Conservation (phyloP, 2,888 invertebrate genomes). For the Selenia dentaria region DNA sequence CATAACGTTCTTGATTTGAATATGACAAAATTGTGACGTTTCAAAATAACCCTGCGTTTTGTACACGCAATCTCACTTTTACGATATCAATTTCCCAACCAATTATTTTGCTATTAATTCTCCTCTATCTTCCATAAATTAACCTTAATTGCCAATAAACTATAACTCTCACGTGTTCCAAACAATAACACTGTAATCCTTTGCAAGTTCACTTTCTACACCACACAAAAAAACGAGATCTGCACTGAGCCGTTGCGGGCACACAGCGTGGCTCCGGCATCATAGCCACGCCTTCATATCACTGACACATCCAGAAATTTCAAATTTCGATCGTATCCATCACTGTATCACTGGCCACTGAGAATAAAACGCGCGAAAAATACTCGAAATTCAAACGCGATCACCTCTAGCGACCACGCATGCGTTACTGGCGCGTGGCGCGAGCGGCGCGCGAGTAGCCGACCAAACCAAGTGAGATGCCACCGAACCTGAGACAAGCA, state of each 20-base stretch:
- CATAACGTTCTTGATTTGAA: no score
- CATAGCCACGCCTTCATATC: constrained; percentile 32
- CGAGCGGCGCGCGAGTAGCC: constrained; percentile 66
- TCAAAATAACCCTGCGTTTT: no score
- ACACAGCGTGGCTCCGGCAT: constrained; percentile 25
- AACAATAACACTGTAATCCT: constrained; percentile 62
- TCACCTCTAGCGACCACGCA: constrained; percentile 64
- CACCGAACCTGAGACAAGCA: constrained; percentile 48
- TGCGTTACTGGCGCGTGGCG: constrained; percentile 79
- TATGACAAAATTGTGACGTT: no score
- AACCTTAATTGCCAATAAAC: constrained; percentile 29
- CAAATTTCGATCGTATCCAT: constrained; percentile 35
- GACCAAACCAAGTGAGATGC: constrained; percentile 58
- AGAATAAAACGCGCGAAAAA: constrained; percentile 54
- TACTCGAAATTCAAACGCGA: constrained; percentile 58
- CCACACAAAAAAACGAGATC: constrained; percentile 34
- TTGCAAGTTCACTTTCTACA: constrained; percentile 57
- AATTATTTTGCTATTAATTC: no score
- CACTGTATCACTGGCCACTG: constrained; percentile 35
- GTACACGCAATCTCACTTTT: no score
- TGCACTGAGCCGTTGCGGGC: constrained; percentile 31
- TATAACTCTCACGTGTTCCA: constrained; percentile 24
- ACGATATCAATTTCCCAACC: no score
- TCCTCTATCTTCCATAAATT: constrained; percentile 25
- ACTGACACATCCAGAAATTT: constrained; percentile 41